phyloP scores from a whole-genome alignment of 2,888 invertebrate species.

The Ellobium chinense region DNA sequence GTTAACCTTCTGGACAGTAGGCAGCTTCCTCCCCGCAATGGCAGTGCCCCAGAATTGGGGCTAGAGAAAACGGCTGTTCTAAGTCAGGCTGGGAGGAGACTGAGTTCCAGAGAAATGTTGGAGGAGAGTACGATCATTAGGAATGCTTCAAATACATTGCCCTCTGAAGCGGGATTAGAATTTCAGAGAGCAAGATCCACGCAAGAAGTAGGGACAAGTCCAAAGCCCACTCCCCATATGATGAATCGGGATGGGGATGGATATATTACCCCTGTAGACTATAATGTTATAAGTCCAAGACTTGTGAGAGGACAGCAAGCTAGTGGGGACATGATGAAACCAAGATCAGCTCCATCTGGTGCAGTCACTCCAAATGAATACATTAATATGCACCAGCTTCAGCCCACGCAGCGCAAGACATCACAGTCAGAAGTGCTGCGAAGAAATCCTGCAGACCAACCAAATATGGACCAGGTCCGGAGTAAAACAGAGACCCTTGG shows the following conservation, averaged over 20 bases:
- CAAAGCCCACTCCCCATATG: background rate
- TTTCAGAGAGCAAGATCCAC: background rate
- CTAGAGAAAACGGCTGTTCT: background rate
- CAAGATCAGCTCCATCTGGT: background rate
- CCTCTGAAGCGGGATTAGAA: background rate
- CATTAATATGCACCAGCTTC: background rate
- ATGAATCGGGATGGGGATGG: background rate
- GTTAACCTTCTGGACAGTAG: background rate
- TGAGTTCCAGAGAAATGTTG: background rate
- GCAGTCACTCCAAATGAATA: background rate
- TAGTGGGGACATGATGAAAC: background rate
- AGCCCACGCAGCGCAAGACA: background rate
- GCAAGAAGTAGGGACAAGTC: background rate
- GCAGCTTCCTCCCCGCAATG: background rate
- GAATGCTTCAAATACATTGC: background rate
- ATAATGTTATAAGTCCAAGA: background rate
- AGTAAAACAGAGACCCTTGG: background rate
- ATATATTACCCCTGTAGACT: background rate
- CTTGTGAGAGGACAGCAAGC: background rate
- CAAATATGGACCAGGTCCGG: background rate
- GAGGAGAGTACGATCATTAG: background rate
- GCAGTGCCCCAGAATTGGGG: background rate
- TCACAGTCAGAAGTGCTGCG: conserved; percentile 7
- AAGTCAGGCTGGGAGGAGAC: background rate
- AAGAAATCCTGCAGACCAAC: background rate